Conservation (phyloP, 2,797 vertebrate species). For the Pangasius larnaudii region DNA sequence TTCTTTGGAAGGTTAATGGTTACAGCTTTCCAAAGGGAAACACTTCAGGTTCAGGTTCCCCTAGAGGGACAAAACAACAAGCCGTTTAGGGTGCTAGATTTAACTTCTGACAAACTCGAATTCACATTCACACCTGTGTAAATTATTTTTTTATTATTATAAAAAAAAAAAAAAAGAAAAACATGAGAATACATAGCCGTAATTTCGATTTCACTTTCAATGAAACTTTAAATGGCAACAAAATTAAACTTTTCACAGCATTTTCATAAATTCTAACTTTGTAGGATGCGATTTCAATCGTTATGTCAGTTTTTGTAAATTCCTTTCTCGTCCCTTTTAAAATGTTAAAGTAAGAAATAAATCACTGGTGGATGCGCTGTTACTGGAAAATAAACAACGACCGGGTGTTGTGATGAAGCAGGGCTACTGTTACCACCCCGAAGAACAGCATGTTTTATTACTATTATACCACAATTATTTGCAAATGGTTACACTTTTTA, state of each 20-base stretch:
- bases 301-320: not conserved
- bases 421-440: not conserved
- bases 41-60: not conserved
- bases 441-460: not conserved
- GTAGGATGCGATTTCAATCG: not conserved
- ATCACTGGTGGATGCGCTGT: not conserved
- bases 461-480: not conserved
- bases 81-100: not conserved
- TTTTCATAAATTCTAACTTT: not conserved
- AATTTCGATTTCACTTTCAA: not conserved
- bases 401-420: not conserved
- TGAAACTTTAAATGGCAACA: not conserved
- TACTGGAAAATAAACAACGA: not conserved
- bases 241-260: not conserved
- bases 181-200: not conserved
- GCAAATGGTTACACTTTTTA: not conserved
- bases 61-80: not conserved
- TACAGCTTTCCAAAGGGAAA: not conserved
- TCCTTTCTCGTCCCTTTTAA: not conserved
- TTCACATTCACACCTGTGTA: not conserved
- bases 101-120: not conserved
- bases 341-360: not conserved
- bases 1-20: no score
- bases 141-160: not conserved
- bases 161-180: no score